A percentile compares a stretch with the other conserved stretches of the same genome.
These are phyloP conservation scores for Dromius quadrimaculatus DNA, from an alignment of 2,888 invertebrate species.

Conservation along the genomic window DNA sequence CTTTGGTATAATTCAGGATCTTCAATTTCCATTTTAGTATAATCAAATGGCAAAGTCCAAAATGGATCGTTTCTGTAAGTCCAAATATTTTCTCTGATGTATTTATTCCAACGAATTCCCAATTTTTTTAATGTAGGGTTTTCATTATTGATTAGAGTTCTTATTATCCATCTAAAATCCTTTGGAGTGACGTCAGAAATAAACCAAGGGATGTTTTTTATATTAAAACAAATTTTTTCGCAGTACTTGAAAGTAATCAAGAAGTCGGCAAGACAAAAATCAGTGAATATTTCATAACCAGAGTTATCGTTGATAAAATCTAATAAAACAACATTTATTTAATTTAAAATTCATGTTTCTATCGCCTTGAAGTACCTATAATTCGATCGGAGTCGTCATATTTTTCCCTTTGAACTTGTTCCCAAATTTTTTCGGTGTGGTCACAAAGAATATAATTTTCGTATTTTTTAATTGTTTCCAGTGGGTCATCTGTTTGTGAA, in stretches of 20 bases:
- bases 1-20: conserved; percentile 78
- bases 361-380: conserved; percentile 22
- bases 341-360: conserved; percentile 1
- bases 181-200: conserved; percentile 86
- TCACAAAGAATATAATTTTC: conserved; percentile 74
- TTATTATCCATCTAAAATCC: conserved; percentile 82
- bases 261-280: conserved; percentile 88
- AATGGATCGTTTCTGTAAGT: conserved; percentile 74
- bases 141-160: conserved; percentile 63
- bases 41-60: conserved; percentile 90
- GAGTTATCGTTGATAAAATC: conserved; percentile 93
- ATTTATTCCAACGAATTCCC: conserved; percentile 73
- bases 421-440: conserved; percentile 72
- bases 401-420: conserved; percentile 61
- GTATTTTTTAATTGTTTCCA: conserved; percentile 70
- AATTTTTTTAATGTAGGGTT: conserved; percentile 63
- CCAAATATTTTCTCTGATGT: conserved; percentile 69
- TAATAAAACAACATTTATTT: conserved; percentile 62
- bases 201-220: conserved; percentile 95
- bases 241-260: conserved; percentile 73
- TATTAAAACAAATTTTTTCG: conserved; percentile 82
- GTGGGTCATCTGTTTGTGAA: conserved; percentile 69
- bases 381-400: neutral
- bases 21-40: conserved; percentile 78
- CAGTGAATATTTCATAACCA: conserved; percentile 92